These are phyloP conservation scores for Perdix hodgsoniae DNA, from an alignment of 2,797 vertebrate species.

Conservation along the genomic window DNA sequence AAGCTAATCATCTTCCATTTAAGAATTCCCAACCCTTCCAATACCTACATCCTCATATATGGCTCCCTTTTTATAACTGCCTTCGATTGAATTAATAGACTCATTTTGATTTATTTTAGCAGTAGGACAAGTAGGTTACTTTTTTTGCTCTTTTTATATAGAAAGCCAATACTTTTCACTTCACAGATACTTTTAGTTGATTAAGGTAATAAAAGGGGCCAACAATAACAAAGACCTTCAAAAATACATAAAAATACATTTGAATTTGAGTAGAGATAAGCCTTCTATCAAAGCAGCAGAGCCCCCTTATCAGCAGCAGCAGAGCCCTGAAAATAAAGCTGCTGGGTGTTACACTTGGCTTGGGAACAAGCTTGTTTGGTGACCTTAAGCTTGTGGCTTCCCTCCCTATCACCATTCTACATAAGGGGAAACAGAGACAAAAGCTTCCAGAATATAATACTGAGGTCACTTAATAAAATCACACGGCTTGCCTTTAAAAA, in stretches of 20 bases:
- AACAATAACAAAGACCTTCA: not conserved
- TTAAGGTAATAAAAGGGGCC: not conserved
- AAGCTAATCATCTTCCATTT: not conserved
- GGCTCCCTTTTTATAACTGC: not conserved
- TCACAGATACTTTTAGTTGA: not conserved
- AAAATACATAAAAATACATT: not conserved
- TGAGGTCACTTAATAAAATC: fast-evolving
- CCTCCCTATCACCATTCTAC: not conserved
- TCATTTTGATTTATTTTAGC: not conserved
- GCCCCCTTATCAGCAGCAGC: not conserved
- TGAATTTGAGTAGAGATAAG: not conserved
- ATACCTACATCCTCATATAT: not conserved
- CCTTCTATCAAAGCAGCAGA: not conserved
- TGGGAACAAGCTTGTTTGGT: not conserved
- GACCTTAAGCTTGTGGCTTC: not conserved
- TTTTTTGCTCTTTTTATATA: not conserved
- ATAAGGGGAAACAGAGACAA: not conserved
- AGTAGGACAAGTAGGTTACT: not conserved
- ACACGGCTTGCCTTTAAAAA: fast-evolving
- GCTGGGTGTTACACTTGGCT: not conserved
- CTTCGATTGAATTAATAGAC: not conserved
- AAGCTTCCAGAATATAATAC: not conserved
- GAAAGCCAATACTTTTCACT: not conserved
- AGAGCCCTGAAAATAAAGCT: not conserved
- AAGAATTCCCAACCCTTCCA: not conserved